Evolutionary conservation across 1,140 invertebrate species (phyloP).

Genomic region (Drusus annulatus): DNA sequence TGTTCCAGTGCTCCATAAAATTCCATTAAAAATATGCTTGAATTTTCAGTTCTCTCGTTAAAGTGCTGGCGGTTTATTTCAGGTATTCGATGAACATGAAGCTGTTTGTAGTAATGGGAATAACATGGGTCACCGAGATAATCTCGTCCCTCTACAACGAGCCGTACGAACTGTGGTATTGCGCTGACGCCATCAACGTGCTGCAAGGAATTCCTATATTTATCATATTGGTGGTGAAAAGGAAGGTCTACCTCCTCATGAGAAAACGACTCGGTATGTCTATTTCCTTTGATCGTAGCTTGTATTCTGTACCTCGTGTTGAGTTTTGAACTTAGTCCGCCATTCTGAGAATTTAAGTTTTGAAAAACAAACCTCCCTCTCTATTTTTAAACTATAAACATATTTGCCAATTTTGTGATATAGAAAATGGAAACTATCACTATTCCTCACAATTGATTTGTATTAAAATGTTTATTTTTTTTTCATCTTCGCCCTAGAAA

Average conservation of each 20-base stretch:
- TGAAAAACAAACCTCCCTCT: too few species aligned
- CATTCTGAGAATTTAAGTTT: not conserved
- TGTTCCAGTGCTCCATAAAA: too few species aligned
- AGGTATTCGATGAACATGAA: slow-evolving; percentile 81
- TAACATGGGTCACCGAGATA: slow-evolving; percentile 80
- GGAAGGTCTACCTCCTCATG: slow-evolving; percentile 72
- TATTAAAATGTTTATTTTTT: too few species aligned
- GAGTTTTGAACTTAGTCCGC: not conserved
- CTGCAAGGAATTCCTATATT: slow-evolving; percentile 78
- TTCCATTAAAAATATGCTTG: too few species aligned
- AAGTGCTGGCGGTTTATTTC: slow-evolving; percentile 51
- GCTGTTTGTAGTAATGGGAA: slow-evolving; percentile 83
- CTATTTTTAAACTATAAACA: too few species aligned
- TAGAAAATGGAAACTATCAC: too few species aligned
- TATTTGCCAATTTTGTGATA: too few species aligned
- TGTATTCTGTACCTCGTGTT: not conserved
- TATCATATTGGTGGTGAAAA: slow-evolving; percentile 77
- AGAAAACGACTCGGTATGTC: slow-evolving; percentile 69
- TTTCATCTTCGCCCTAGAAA: too few species aligned
- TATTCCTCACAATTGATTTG: too few species aligned
- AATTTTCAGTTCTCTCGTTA: too few species aligned
- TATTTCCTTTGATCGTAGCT: not conserved
- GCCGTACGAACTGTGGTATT: slow-evolving; percentile 71
- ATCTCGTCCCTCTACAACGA: slow-evolving; percentile 71
- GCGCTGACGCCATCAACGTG: slow-evolving; percentile 75